A percentile compares a stretch with the other conserved stretches of the same genome.
These are phyloP conservation scores for Pachymerium ferrugineum DNA, from an alignment of 2,888 invertebrate genomes.

Conservation along the genomic window DNA sequence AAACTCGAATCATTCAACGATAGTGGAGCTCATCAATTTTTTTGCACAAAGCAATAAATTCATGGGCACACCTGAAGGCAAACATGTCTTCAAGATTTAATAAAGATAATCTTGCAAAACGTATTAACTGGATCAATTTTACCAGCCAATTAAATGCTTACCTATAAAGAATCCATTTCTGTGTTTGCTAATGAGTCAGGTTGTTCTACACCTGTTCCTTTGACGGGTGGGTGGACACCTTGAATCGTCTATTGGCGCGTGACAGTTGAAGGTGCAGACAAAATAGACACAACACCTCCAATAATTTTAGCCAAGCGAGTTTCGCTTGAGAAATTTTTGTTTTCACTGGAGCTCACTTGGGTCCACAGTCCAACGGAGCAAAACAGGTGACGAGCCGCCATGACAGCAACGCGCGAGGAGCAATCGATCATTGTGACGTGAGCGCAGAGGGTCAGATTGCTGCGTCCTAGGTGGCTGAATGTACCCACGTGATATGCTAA, in stretches of 20 bases:
- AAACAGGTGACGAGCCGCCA: slow-evolving; percentile 34
- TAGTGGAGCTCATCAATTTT: background rate
- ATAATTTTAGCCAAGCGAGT: background rate
- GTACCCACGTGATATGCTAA: slow-evolving; percentile 61
- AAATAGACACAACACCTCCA: background rate
- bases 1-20: background rate
- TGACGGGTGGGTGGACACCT: no score
- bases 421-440: slow-evolving; percentile 44
- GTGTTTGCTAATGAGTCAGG: background rate
- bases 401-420: slow-evolving; percentile 36
- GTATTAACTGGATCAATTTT: slow-evolving; percentile 3
- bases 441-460: slow-evolving; percentile 43
- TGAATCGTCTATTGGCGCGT: background rate
- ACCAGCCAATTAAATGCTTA: background rate
- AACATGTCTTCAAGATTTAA: background rate
- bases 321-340: slow-evolving; percentile 20
- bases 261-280: background rate
- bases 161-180: slow-evolving; percentile 6
- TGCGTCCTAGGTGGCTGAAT: slow-evolving; percentile 51
- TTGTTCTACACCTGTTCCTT: slow-evolving; percentile 14
- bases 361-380: slow-evolving; percentile 20
- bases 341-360: slow-evolving; percentile 20
- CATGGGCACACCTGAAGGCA: background rate
- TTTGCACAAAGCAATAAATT: slow-evolving; percentile 3
- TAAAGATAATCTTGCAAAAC: background rate